Percentiles rank a stretch among this genome's conserved stretches.
Evolutionary conservation across 2,797 vertebrate genomes (phyloP).

Genomic region (Anas capensis): DNA sequence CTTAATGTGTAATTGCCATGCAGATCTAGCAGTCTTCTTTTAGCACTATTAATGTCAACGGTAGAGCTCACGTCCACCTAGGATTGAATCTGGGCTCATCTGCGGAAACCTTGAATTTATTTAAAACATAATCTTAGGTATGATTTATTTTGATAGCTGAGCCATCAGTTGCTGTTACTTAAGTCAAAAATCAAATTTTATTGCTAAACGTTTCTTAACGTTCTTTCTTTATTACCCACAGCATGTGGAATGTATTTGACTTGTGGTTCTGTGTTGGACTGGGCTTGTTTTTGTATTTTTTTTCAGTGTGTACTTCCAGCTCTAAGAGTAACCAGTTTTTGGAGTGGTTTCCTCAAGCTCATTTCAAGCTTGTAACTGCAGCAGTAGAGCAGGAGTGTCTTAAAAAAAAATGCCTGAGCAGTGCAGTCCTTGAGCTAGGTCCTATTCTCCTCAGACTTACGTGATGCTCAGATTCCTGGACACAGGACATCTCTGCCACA

Average conservation of each 20-base stretch:
- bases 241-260: neutral
- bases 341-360: neutral
- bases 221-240: neutral
- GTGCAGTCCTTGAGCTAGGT: neutral
- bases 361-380: neutral
- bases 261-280: neutral
- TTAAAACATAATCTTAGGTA: neutral
- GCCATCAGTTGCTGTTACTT: constrained; percentile 9
- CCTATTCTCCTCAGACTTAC: neutral
- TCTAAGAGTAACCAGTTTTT: neutral
- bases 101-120: constrained; percentile 7
- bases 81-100: neutral
- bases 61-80: neutral
- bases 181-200: constrained; percentile 37
- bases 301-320: neutral
- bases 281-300: neutral
- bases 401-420: neutral
- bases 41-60: neutral
- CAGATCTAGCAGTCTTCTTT: neutral
- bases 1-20: neutral
- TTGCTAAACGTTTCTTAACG: neutral
- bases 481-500: neutral
- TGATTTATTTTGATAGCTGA: neutral
- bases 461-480: neutral
- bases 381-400: neutral